These are phyloP conservation scores for Nesoenas mayeri DNA, from an alignment of 2,113 vertebrate species.

Conservation along the genomic window DNA sequence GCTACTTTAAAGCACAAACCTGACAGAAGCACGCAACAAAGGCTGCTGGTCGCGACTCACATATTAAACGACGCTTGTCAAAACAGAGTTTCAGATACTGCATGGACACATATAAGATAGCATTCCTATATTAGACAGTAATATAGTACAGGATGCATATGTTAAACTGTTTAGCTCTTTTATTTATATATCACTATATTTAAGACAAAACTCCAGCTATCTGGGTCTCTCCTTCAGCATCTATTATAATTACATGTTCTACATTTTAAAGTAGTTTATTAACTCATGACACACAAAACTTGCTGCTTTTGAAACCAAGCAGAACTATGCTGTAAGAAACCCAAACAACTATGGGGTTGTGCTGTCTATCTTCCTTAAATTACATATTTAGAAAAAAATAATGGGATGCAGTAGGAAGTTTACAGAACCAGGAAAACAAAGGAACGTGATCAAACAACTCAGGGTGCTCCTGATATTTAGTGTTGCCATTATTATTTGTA, in stretches of 20 bases:
- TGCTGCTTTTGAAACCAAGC: not conserved
- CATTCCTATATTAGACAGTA: not conserved
- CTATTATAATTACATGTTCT: not conserved
- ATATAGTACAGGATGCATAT: accelerated
- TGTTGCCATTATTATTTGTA: not conserved
- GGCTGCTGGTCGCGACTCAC: accelerated
- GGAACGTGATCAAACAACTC: not conserved
- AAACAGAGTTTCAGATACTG: not conserved
- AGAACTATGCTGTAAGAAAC: not conserved
- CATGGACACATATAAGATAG: accelerated
- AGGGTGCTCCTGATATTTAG: not conserved
- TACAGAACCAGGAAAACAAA: not conserved
- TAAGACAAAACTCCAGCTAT: not conserved
- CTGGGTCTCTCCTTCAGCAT: not conserved
- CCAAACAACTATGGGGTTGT: not conserved
- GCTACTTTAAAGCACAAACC: accelerated
- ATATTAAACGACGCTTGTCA: not conserved
- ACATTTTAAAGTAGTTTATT: not conserved
- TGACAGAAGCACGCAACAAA: not conserved
- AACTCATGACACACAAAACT: not conserved
- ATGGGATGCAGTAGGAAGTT: not conserved
- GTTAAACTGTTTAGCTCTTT: not conserved
- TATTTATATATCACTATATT: not conserved
- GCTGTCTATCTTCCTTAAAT: not conserved
- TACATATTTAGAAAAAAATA: not conserved